These are phyloP conservation scores for Torymus auratus DNA, from an alignment of 2,888 invertebrate genomes.

Conservation along the genomic window DNA sequence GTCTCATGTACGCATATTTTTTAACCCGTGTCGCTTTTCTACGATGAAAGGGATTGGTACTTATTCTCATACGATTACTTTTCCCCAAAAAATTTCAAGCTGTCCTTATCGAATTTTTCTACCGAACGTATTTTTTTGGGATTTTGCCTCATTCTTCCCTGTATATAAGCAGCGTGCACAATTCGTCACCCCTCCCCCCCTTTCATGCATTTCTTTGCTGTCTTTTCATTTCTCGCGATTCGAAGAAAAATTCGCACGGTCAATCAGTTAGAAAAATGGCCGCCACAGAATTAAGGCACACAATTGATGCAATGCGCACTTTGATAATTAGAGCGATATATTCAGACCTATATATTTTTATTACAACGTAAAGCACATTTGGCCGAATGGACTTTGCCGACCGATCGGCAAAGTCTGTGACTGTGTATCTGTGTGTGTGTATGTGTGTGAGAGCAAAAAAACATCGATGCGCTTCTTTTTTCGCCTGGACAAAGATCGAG, in stretches of 20 bases:
- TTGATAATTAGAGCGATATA: constrained; percentile 53
- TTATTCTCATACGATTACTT: constrained; percentile 19
- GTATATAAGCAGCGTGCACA: neutral
- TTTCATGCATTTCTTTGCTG: neutral
- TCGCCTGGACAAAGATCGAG: constrained; percentile 35
- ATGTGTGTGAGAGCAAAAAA: constrained; percentile 31
- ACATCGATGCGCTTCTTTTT: constrained; percentile 22
- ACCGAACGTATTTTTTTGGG: neutral
- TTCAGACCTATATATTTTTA: constrained; percentile 45
- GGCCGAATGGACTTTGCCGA: constrained; percentile 26
- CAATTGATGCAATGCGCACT: constrained; percentile 76
- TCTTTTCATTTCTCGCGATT: neutral
- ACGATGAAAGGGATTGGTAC: constrained; percentile 63
- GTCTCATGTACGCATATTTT: constrained; percentile 38
- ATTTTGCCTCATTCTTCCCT: neutral
- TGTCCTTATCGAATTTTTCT: no score
- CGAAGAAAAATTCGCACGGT: constrained; percentile 58
- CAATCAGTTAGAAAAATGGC: constrained; percentile 72
- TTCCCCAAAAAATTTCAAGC: neutral
- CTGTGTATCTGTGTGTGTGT: no score
- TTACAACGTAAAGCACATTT: constrained; percentile 52
- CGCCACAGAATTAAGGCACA: constrained; percentile 77
- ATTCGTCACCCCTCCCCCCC: neutral
- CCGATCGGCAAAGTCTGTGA: constrained; percentile 25
- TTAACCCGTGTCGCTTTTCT: constrained; percentile 18